A percentile compares a stretch with the other conserved stretches of the same genome.
Evolutionary conservation across 2,888 invertebrate species (phyloP).

Genomic region (Trileptium ribeirensis): DNA sequence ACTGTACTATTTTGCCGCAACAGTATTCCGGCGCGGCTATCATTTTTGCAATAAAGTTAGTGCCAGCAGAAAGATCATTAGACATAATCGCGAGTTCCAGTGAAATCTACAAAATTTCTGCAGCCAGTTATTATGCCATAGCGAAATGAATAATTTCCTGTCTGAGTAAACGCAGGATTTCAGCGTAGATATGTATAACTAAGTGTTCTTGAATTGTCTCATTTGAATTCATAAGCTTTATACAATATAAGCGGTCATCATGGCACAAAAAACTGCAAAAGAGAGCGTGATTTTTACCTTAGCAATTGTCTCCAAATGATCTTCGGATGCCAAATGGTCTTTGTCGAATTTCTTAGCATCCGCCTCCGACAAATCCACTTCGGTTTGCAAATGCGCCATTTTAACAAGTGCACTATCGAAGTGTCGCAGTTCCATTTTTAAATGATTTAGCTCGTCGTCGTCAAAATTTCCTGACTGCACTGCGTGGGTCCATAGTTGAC

Average conservation of each 20-base stretch:
- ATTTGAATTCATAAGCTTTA: too few species aligned
- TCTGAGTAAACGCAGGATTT: too few species aligned
- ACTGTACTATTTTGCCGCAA: too few species aligned
- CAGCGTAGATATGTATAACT: not conserved
- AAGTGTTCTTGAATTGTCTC: not conserved
- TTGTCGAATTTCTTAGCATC: not conserved
- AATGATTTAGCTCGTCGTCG: not conserved
- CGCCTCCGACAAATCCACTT: not conserved
- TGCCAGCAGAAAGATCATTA: too few species aligned
- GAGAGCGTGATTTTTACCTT: not conserved
- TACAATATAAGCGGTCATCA: too few species aligned
- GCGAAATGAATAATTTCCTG: too few species aligned
- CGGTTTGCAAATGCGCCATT: not conserved
- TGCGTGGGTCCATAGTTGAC: not conserved
- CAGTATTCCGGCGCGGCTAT: too few species aligned
- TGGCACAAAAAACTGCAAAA: too few species aligned
- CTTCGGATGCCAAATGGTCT: not conserved
- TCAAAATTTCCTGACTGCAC: not conserved
- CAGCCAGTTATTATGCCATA: too few species aligned
- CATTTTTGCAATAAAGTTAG: too few species aligned
- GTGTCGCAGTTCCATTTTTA: not conserved
- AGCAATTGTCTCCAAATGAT: not conserved
- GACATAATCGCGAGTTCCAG: too few species aligned
- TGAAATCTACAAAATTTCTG: too few species aligned
- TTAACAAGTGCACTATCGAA: not conserved